Evolutionary conservation across 2,113 vertebrate species (phyloP), one percentile per base, ranked within the genome.

Genomic region (Peromyscus maniculatus): DNA sequence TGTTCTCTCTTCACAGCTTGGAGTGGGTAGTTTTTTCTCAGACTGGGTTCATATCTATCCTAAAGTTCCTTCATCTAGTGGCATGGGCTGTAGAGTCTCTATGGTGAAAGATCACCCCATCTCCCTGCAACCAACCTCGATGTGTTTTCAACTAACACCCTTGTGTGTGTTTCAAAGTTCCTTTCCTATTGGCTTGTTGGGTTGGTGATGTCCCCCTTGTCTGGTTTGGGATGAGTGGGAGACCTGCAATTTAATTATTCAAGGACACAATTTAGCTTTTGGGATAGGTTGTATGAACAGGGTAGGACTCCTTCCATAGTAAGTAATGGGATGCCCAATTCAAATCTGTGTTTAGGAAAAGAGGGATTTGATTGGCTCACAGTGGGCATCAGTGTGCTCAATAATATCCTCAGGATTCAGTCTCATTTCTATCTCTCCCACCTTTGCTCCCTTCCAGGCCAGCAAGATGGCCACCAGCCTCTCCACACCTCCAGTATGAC

Each of bases 1-100:
- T 64, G 12, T n/a, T 49, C 9, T 11, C 84, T 69, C 39, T 28
- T 93, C 36, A 26, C 3, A 33, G 31, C 33, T 39, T 16, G 82
- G 71, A 87, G 46, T 49, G 31, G 12, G 79, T 46, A 90, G 49
- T 46, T 91, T 96, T 87, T 95, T 43, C 46, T 97, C 57, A 59
- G 22, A 39, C 3, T 28, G 43, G 67, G 49, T 96, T 86, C 71
- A 95, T 95, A 89, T 36, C 75, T n/a, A 77, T 46, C 77, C 64
- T 75, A 31, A 82, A 92, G 67, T 49, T n/a, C 62, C 87, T 96
- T 91, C 77, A 74, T 83, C 39, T 36, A 46, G 0, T 31, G 59
- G 57, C 28, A 57, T 87, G 0, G 26, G 7, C 26, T 46, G 62
- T 66, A 67, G 43, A 12, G 77, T 89, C 62, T 88, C 72, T 39